Evolutionary conservation across 2,797 vertebrate genomes (phyloP).

Genomic region (Tenualosa ilisha): DNA sequence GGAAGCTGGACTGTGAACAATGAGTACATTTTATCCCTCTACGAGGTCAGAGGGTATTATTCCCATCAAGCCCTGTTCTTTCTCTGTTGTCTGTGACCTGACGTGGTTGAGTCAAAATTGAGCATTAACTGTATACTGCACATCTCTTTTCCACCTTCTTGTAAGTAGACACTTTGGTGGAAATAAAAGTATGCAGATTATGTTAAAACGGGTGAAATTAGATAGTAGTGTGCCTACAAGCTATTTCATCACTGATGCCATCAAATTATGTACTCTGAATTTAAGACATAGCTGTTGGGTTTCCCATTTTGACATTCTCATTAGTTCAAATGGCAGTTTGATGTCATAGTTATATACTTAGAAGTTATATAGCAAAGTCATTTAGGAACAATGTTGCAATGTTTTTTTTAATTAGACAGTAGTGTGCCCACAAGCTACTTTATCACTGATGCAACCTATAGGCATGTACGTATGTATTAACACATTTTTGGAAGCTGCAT

Average conservation of each 20-base stretch:
- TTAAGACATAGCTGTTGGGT: neutral
- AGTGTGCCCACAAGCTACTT: neutral
- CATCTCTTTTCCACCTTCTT: too few species aligned
- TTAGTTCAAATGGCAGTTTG: neutral
- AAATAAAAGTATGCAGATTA: neutral
- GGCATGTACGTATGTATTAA: neutral
- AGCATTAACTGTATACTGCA: too few species aligned
- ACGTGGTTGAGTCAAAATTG: neutral
- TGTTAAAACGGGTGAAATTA: neutral
- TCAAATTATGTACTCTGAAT: neutral
- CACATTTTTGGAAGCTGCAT: neutral
- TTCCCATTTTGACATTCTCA: too few species aligned
- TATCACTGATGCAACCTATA: neutral
- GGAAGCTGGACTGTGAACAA: conserved; percentile 15
- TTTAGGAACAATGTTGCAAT: too few species aligned
- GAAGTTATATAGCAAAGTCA: too few species aligned
- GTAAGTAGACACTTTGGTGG: neutral
- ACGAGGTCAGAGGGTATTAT: conserved; percentile 27
- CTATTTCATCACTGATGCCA: neutral
- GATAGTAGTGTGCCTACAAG: too few species aligned
- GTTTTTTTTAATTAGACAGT: neutral
- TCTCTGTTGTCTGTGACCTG: neutral
- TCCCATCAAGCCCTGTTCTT: neutral
- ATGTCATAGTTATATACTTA: too few species aligned
- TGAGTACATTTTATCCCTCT: conserved; percentile 28